These are phyloP conservation scores for Apodemus agrarius DNA, from an alignment of 2,797 vertebrate species.

Conservation along the genomic window DNA sequence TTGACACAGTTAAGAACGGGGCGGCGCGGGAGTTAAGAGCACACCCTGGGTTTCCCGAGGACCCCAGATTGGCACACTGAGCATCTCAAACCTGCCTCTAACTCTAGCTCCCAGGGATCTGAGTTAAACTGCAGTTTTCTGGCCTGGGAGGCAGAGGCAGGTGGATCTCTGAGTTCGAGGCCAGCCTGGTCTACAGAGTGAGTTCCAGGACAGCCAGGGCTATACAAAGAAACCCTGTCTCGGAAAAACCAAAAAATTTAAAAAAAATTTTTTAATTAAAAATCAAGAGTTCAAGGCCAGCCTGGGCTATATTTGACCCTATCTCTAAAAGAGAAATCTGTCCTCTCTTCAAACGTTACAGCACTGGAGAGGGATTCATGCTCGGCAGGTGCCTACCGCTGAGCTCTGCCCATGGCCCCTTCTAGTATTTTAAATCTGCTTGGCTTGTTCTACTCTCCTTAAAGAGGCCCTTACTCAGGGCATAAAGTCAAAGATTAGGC, in stretches of 20 bases:
- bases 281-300: not conserved
- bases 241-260: too few species aligned
- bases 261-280: too few species aligned
- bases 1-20: not conserved
- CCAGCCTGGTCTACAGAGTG: not conserved
- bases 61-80: not conserved
- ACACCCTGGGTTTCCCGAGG: not conserved
- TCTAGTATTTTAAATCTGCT: slow-evolving; percentile 16
- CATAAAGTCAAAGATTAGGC: not conserved
- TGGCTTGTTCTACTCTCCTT: slow-evolving; percentile 26
- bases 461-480: not conserved
- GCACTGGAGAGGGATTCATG: not conserved
- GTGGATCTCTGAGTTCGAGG: not conserved
- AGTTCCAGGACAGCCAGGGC: not conserved
- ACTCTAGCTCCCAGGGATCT: not conserved
- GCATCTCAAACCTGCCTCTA: not conserved
- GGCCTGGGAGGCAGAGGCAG: not conserved
- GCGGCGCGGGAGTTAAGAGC: not conserved
- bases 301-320: not conserved
- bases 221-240: too few species aligned
- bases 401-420: not conserved
- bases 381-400: too few species aligned
- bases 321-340: not conserved
- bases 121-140: too few species aligned
- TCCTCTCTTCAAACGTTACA: not conserved